Percentiles rank a stretch among this genome's conserved stretches.
phyloP scores from a whole-genome alignment of 2,113 vertebrate genomes.

The Lamprotornis superbus region DNA sequence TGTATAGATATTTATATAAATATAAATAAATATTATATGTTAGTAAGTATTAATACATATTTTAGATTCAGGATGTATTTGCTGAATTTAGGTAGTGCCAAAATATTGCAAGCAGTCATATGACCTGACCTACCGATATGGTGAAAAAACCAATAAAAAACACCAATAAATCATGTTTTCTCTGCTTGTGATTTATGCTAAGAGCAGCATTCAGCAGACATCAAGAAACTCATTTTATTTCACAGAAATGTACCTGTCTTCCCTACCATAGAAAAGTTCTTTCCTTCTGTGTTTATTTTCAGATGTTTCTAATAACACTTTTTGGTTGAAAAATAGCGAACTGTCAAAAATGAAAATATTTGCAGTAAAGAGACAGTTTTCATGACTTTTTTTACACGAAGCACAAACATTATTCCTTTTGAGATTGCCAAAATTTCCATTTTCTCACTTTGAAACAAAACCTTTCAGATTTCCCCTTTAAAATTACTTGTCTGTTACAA shows the following conservation, averaged over 20 bases:
- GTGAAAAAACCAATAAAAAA: background rate
- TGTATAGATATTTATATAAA: too few species aligned
- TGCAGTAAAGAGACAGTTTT: constrained; percentile 40
- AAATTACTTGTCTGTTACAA: constrained; percentile 42
- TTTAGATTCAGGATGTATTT: background rate
- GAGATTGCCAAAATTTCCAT: constrained; percentile 57
- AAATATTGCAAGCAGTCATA: background rate
- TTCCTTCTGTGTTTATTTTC: constrained; percentile 40
- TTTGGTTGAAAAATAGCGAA: constrained; percentile 43
- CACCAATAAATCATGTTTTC: background rate
- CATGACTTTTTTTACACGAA: constrained; percentile 1
- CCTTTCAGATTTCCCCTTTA: constrained; percentile 29
- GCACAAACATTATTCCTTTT: constrained; percentile 42
- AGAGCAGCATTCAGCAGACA: background rate
- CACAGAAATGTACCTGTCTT: constrained; percentile 34
- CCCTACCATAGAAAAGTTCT: background rate
- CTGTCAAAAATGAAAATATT: constrained; percentile 60
- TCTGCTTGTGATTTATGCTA: background rate
- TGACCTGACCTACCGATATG: background rate
- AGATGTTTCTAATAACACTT: constrained; percentile 40
- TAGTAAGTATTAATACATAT: background rate
- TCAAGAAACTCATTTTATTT: background rate
- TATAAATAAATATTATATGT: too few species aligned
- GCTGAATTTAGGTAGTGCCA: background rate
- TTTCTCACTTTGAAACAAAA: constrained; percentile 55